phyloP scores from a whole-genome alignment of 92 coral and sea anemone species.

The Epizoanthus illoricatus region DNA sequence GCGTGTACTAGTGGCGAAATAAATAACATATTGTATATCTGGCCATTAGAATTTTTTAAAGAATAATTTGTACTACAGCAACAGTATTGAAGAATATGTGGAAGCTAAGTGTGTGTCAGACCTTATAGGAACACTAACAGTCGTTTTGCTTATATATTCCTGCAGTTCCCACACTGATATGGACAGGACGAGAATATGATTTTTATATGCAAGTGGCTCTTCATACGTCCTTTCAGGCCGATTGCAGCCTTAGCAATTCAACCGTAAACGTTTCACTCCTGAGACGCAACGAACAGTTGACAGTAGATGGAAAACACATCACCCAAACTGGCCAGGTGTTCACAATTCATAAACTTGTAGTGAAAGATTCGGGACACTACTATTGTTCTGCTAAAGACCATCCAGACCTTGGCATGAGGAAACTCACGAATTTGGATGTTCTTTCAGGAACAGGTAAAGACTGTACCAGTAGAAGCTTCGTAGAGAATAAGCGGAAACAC shows the following conservation, averaged over 20 bases:
- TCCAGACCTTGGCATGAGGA: constrained; percentile 4
- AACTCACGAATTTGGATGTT: constrained; percentile 14
- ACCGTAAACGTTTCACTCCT: constrained; percentile 31
- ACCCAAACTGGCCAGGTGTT: constrained; percentile 57
- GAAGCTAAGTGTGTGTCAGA: too few species aligned
- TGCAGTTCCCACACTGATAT: constrained; percentile 38
- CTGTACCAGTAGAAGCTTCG: background rate
- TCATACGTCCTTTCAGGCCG: constrained; percentile 33
- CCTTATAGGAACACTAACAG: background rate
- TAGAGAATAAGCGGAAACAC: background rate
- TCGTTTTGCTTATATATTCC: background rate
- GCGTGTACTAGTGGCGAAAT: too few species aligned
- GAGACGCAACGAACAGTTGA: constrained; percentile 3
- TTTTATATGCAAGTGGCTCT: background rate
- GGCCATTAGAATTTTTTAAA: too few species aligned
- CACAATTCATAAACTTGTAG: constrained; percentile 46
- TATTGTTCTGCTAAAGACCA: constrained; percentile 55
- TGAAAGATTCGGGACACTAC: constrained; percentile 60
- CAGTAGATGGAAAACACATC: constrained; percentile 35
- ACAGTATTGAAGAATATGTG: too few species aligned
- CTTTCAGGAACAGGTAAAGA: constrained; percentile 21
- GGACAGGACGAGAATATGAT: constrained; percentile 36
- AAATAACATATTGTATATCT: too few species aligned
- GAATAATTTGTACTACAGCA: too few species aligned
- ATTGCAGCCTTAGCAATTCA: constrained; percentile 60